These are phyloP conservation scores for Anguilla megastoma DNA, from an alignment of 2,797 vertebrate species.

Conservation along the genomic window DNA sequence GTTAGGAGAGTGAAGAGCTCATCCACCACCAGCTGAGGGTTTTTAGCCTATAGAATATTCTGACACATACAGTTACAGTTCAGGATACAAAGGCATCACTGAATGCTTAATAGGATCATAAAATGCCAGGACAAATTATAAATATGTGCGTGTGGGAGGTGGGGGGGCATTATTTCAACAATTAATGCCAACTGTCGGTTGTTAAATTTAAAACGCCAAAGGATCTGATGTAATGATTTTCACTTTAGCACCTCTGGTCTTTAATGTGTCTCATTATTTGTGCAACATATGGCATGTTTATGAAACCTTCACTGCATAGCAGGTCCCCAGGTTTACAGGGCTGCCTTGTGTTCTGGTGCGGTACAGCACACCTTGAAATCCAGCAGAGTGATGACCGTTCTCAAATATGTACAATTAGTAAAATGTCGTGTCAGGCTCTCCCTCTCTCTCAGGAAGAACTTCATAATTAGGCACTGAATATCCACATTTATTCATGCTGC, in stretches of 20 bases:
- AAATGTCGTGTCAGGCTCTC: slow-evolving; percentile 70
- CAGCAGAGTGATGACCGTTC: slow-evolving; percentile 64
- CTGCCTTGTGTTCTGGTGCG: slow-evolving; percentile 54
- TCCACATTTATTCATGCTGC: neutral
- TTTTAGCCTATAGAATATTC: too few species aligned
- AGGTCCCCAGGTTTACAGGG: slow-evolving; percentile 49
- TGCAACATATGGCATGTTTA: slow-evolving; percentile 46
- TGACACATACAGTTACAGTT: neutral
- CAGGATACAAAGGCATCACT: neutral
- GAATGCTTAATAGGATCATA: too few species aligned
- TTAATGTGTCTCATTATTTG: slow-evolving; percentile 45
- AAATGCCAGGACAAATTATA: too few species aligned
- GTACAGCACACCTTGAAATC: slow-evolving; percentile 59
- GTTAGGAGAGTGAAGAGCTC: too few species aligned
- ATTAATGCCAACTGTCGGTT: slow-evolving; percentile 41
- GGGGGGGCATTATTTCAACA: neutral
- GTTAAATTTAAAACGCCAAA: slow-evolving; percentile 49
- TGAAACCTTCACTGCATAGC: slow-evolving; percentile 45
- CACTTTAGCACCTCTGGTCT: slow-evolving; percentile 47
- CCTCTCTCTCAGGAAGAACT: slow-evolving; percentile 46
- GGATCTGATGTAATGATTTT: neutral
- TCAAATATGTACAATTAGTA: slow-evolving; percentile 76
- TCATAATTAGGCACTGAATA: slow-evolving; percentile 41
- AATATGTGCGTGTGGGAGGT: neutral
- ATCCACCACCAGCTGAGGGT: too few species aligned